phyloP scores from a whole-genome alignment of 2,888 invertebrate genomes.

The Ornithoptera priamus region DNA sequence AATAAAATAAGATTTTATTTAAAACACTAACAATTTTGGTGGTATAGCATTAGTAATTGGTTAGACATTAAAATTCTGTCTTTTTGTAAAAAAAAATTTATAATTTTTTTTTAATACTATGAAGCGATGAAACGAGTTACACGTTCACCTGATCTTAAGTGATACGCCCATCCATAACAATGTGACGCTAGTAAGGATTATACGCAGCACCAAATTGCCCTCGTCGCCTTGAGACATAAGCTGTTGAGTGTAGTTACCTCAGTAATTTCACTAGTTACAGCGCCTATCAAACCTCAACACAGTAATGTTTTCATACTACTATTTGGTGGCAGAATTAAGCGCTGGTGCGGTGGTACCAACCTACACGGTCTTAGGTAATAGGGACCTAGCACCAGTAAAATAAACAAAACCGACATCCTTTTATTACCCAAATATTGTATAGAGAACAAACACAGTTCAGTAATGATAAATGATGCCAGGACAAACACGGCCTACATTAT shows the following conservation, averaged over 20 bases:
- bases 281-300: too few species aligned
- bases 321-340: neutral
- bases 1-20: too few species aligned
- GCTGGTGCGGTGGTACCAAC: neutral
- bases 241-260: too few species aligned
- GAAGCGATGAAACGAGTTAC: neutral
- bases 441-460: neutral
- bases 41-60: too few species aligned
- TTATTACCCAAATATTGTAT: neutral
- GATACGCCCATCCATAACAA: neutral
- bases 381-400: neutral
- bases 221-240: too few species aligned
- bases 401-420: neutral
- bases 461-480: neutral
- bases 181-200: neutral
- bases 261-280: too few species aligned
- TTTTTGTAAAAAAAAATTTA: too few species aligned
- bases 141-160: neutral
- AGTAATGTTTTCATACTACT: neutral
- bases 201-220: too few species aligned
- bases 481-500: neutral
- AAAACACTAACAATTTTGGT: too few species aligned
- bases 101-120: too few species aligned
- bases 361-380: neutral
- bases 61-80: too few species aligned